phyloP scores from a whole-genome alignment of 2,888 invertebrate species.

The Athalia circularis region DNA sequence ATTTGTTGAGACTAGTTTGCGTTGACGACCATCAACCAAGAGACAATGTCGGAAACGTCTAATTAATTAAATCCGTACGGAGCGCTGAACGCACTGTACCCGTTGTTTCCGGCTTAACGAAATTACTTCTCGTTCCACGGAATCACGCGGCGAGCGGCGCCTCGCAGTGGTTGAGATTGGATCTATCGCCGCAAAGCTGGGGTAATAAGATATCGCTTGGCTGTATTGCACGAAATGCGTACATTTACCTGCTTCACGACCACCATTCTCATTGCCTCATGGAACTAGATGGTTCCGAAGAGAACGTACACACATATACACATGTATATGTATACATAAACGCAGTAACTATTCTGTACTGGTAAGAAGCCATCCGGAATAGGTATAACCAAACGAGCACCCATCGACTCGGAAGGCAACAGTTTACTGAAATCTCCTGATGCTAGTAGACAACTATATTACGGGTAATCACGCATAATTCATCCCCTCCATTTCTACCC shows the following conservation, averaged over 20 bases:
- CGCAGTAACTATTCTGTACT: too few relatives aligned
- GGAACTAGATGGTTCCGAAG: background rate
- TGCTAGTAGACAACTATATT: conserved; percentile 37
- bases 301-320: background rate
- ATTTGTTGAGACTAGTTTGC: conserved; percentile 14
- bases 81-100: conserved; percentile 12
- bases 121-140: conserved; percentile 25
- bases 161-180: conserved; percentile 1
- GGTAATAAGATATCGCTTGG: conserved; percentile 35
- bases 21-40: conserved; percentile 16
- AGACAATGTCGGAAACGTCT: conserved; percentile 25
- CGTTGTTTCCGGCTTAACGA: conserved; percentile 39
- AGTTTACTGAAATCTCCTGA: conserved; percentile 19
- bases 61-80: conserved; percentile 35
- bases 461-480: conserved; percentile 48
- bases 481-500: background rate
- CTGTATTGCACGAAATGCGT: conserved; percentile 17
- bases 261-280: conserved; percentile 5
- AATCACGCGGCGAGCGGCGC: background rate
- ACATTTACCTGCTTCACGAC: conserved; percentile 6
- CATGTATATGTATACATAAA: too few relatives aligned
- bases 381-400: conserved; percentile 30
- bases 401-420: conserved; percentile 12
- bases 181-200: conserved; percentile 34
- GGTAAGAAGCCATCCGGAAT: background rate